phyloP scores from a whole-genome alignment of 2,888 invertebrate genomes.

The Theretra japonica region DNA sequence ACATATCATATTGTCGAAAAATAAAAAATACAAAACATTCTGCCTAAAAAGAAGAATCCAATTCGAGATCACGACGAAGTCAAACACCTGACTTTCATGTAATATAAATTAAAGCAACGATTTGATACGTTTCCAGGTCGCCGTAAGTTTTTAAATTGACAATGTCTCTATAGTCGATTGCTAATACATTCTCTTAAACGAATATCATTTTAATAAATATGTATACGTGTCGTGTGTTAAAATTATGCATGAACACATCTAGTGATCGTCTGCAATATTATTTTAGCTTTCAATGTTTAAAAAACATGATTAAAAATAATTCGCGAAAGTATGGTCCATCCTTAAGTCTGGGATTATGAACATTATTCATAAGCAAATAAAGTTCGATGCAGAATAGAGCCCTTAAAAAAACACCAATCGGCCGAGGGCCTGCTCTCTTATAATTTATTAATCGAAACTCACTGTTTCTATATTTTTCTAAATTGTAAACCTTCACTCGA shows the following conservation, averaged over 20 bases:
- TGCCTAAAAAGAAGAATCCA: constrained; percentile 65
- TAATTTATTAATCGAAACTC: too few relatives aligned
- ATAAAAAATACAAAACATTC: constrained; percentile 45
- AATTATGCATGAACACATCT: neutral
- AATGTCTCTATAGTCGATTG: neutral
- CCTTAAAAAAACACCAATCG: too few relatives aligned
- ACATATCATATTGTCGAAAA: constrained; percentile 31
- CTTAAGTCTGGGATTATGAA: too few relatives aligned
- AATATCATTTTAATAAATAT: neutral
- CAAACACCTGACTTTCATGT: constrained; percentile 72
- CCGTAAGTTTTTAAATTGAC: constrained; percentile 40
- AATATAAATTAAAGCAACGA: constrained; percentile 75
- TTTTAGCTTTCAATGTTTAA: neutral
- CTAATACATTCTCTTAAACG: neutral
- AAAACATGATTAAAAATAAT: too few relatives aligned
- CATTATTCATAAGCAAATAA: too few relatives aligned
- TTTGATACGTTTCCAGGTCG: constrained; percentile 72
- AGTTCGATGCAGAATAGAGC: too few relatives aligned
- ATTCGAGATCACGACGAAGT: constrained; percentile 80
- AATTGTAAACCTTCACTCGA: neutral
- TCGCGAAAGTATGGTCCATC: too few relatives aligned
- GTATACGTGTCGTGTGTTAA: neutral
- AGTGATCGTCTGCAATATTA: neutral
- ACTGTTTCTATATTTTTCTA: neutral
- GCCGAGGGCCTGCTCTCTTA: too few relatives aligned